A percentile compares a stretch with the other conserved stretches of the same genome.
Conservation (phyloP, 2,797 vertebrate genomes). For the Distichodus sexfasciatus region DNA sequence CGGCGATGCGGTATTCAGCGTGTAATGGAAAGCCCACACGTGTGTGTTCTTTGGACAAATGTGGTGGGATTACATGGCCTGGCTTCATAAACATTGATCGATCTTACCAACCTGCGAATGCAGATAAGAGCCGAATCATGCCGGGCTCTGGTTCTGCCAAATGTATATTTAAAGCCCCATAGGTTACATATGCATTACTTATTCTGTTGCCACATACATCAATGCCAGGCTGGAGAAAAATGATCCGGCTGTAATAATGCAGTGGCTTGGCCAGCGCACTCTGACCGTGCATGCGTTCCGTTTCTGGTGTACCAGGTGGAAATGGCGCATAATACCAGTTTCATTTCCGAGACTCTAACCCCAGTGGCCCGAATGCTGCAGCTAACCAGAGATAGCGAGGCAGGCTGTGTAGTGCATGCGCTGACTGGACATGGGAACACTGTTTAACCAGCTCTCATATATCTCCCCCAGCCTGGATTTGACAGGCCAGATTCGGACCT, state of each 20-base stretch:
- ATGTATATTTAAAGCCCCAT: slow-evolving; percentile 85
- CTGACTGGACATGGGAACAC: slow-evolving; percentile 50
- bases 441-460: slow-evolving; percentile 61
- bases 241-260: slow-evolving; percentile 69
- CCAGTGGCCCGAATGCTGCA: slow-evolving; percentile 56
- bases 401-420: slow-evolving; percentile 62
- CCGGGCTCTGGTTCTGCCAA: slow-evolving; percentile 70
- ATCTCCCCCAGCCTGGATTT: slow-evolving; percentile 37
- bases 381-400: slow-evolving; percentile 59
- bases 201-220: slow-evolving; percentile 81
- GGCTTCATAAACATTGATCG: slow-evolving; percentile 84
- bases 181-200: slow-evolving; percentile 82
- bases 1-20: slow-evolving; percentile 66
- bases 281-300: slow-evolving; percentile 68
- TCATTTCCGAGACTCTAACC: slow-evolving; percentile 71
- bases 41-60: slow-evolving; percentile 67
- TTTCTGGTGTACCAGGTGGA: slow-evolving; percentile 62
- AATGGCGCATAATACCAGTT: slow-evolving; percentile 65
- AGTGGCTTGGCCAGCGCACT: slow-evolving; percentile 51
- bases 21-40: slow-evolving; percentile 69
- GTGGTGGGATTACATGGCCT: slow-evolving; percentile 75
- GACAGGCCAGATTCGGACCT: slow-evolving; percentile 44
- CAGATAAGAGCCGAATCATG: slow-evolving; percentile 89
- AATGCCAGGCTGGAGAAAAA: slow-evolving; percentile 80
- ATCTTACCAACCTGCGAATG: slow-evolving; percentile 92